phyloP scores from a whole-genome alignment of 2,797 vertebrate genomes.

The Darevskia nairensis region DNA sequence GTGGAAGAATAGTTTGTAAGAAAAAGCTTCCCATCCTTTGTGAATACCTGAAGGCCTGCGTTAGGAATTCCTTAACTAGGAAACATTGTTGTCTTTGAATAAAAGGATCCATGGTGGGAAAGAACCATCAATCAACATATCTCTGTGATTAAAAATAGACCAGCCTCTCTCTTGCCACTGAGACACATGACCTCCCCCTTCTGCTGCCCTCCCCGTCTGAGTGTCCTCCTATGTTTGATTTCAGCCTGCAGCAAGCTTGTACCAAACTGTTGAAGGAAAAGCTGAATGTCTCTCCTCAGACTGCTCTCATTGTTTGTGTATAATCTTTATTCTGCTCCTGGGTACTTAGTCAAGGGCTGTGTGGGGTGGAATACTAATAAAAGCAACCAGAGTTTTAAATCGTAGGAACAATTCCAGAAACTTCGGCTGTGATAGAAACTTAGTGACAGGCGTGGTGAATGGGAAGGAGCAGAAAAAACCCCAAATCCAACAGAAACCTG shows the following conservation, averaged over 20 bases:
- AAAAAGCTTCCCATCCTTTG: not conserved
- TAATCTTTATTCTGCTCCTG: not conserved
- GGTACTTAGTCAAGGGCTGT: not conserved
- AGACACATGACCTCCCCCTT: not conserved
- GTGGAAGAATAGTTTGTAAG: not conserved
- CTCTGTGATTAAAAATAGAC: not conserved
- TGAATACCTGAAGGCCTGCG: not conserved
- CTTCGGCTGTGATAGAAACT: not conserved
- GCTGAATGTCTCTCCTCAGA: not conserved
- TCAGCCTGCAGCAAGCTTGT: not conserved
- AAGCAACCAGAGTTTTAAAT: not conserved
- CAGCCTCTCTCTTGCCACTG: not conserved
- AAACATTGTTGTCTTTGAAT: not conserved
- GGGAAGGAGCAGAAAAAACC: not conserved
- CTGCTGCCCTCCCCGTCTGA: not conserved
- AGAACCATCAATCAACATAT: not conserved
- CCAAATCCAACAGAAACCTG: not conserved
- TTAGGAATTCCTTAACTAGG: constrained; percentile 5
- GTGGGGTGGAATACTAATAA: not conserved
- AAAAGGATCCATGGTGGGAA: not conserved
- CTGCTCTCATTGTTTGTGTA: not conserved
- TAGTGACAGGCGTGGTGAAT: not conserved
- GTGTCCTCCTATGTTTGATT: not conserved
- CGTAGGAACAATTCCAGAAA: not conserved
- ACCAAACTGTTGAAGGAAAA: not conserved